Base-by-base conservation (phyloP, 2,113 vertebrate species). In the Proterorhinus semilunaris region DNA sequence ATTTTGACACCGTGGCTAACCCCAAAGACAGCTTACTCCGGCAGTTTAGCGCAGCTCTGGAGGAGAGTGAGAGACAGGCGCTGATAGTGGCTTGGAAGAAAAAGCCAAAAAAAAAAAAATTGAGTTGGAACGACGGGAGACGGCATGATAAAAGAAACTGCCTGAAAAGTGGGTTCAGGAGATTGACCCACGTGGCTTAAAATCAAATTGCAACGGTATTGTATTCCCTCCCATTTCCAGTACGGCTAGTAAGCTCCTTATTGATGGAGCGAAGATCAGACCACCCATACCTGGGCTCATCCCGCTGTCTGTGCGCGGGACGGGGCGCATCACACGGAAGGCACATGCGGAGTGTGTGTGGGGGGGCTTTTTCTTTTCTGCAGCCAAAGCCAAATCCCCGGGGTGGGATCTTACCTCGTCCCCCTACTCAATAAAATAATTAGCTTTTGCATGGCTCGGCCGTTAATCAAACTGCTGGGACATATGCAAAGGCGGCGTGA, bases 351-450 rank as follows among this genome's bases (percentile, higher is more conserved):
- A 36, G 27, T 3, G 27, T 4, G 77, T 36, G 71, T n/a, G 59
- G 58, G 58, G 70, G 86, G 74, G 81, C 66, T 82, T 82, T 84
- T 84, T 87, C 76, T 89, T 81, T 91, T 91, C 84, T 85, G 83
- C 81, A 84, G 83, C 87, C 85, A 86, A 89, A 91, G 90, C 88
- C 90, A 93, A 93, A 92, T 92, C 90, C 90, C 86, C 62, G 0
- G 81, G 87, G 90, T 90, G 90, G 88, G 84, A 91, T 92, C 88
- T 89, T 63, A 80, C 88, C 88, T 92, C 81, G 78, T 86, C 80
- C 84, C 80, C 76, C 81, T 85, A 90, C 89, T 92, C 86, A 90
- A 93, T 92, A 91, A 93, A 94, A 94, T 93, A 93, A 94, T 93
- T 93, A 92, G 88, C 89, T 92, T 92, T 87, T 83, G 82, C 85